Base-by-base conservation (phyloP, 1,140 invertebrate genomes). In the Panulirus ornatus region DNA sequence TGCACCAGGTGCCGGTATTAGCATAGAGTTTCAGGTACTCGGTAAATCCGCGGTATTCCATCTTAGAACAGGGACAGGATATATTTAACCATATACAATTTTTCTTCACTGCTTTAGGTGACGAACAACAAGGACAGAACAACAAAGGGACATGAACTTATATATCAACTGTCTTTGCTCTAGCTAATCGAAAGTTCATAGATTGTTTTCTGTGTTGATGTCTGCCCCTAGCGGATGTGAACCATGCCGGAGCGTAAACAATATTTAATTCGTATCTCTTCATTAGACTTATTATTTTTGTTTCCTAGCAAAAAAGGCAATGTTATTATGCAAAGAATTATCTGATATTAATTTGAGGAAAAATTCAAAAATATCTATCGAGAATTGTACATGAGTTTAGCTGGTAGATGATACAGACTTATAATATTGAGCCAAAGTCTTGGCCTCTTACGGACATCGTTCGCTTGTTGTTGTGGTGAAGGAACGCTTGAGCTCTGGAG, bases 381-480 rank as follows among this genome's bases (percentile, higher is more conserved):
- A 19, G 11, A 22, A 19, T 19, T 3, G 16, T 58, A 19, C 22
- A 22, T 22, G 54, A 0, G 3, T 3, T 22, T 19, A 22, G n/a
- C n/a, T n/a, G 5, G 19, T 3, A 19, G 54, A 22, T 58, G 54
- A 3, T 58, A 5, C 22, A 58, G 54, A n/a, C 22, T 27, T 5
- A 22, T 27, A 0, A 30, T 9, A 27, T 66, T 58, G n/a, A 66
- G 58, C 58, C n/a, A 11, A 66, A 30, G 58, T 6, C n/a, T 8
- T 9, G 58, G n/a, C 58, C 58, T 8, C 5, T n/a, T 5, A 22
- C 22, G 58, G 11, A 27, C n/a, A 3, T 27, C n/a, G 27, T 27
- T 2, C 27, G 58, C 58, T 66, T 66, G 58, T 66, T 66, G 58
- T 66, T 66, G 58, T 66, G n/a, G 58, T 66, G 58, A 66, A 66